Base-by-base conservation (phyloP, 1,140 invertebrate genomes). In the Drosophila navojoa region DNA sequence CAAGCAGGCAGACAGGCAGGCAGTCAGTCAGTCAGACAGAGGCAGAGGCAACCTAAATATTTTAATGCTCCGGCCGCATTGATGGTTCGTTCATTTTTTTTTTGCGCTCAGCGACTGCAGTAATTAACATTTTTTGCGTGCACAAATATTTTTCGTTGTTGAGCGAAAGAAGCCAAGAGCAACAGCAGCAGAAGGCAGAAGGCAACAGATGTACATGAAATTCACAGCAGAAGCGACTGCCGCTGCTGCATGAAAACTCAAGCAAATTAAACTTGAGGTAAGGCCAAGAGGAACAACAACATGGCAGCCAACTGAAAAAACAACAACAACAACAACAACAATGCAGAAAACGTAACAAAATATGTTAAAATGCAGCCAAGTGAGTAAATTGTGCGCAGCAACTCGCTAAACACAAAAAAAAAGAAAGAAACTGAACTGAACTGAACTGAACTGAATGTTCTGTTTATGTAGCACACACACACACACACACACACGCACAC, bases 91-190 rank as follows among this genome's bases (percentile, higher is more conserved):
- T 86, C 89, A 87, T 87, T 79, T 69, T 87, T 87, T 55, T 79
- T 71, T 42, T 42, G 15, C 19, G 76, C 69, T 66, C 42, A 52
- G 59, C 35, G 55, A 44, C 60, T 71, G 38, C 47, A 74, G 84
- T 81, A 89, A 89, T 89, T 89, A 89, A 89, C 84, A 89, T 89
- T 89, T 89, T 89, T 89, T 89, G 84, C 84, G 84, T 89, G 84
- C 85, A 89, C 82, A 89, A 89, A 89, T 89, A 89, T 90, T 90
- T 89, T 89, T 89, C 85, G 84, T 80, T 38, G 71, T 81, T 64
- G 71, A 73, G 71, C 70, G 71, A 78, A 69, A 87, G 70, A 74
- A 84, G 61, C 54, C 67, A 79, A 58, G 61, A 69, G 59, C 50
- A 32, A 32, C 50, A 32, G 49, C 49, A 29, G 27, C 32, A 32